Evolutionary conservation across 2,888 invertebrate species (phyloP), one percentile per base, ranked within the genome.

Genomic region (Alentia gelatinosa): DNA sequence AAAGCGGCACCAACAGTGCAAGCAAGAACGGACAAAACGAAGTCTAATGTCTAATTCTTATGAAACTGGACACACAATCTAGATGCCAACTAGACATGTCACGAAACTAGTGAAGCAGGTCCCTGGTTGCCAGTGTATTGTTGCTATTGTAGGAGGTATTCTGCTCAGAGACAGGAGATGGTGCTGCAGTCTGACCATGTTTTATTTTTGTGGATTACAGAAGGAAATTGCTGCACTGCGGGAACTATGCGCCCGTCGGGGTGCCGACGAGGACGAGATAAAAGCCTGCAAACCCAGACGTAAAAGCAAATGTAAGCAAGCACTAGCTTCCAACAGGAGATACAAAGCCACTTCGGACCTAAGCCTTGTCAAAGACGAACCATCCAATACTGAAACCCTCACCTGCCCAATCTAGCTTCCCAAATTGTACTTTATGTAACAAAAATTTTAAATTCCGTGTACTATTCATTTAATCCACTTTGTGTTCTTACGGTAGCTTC

Each of bases 141-240:
- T n/a, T n/a, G n/a, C n/a, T n/a, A n/a, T n/a, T n/a, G n/a, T n/a
- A n/a, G n/a, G n/a, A n/a, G n/a, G n/a, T n/a, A n/a, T n/a, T n/a
- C n/a, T n/a, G n/a, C n/a, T n/a, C n/a, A n/a, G n/a, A n/a, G n/a
- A n/a, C n/a, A n/a, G n/a, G n/a, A n/a, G n/a, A n/a, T n/a, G n/a
- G n/a, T n/a, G n/a, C n/a, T n/a, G n/a, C n/a, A n/a, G n/a, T n/a
- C 56, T 56, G n/a, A 56, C n/a, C 1, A 19, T 3, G 9, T 56
- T 56, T 56, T n/a, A 56, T 56, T 12, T 4, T 33, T 26, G 74
- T 26, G 74, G 37, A 35, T 91, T 89, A 19, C 91, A 93, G 93
- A 92, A 92, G 91, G 93, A 93, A 56, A 92, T 93, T 33, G 91
- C 86, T 12, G 91, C 92, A 35, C 91, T 93, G 79, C 89, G 90